Conservation (phyloP, 2,113 vertebrate species). For the Columba janthina region DNA sequence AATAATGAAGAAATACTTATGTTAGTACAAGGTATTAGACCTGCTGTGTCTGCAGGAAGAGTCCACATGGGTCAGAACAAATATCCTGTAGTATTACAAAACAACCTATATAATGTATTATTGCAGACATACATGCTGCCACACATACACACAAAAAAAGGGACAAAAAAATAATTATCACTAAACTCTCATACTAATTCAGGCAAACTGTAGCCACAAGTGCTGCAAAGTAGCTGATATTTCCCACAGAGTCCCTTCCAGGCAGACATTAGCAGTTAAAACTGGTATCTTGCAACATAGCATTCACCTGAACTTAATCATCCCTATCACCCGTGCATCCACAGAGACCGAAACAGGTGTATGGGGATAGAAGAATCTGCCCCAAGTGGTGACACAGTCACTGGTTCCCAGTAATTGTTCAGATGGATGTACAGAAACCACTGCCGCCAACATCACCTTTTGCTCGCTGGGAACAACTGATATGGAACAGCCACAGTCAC, state of each 20-base stretch:
- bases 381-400: background rate
- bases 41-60: conserved; percentile 53
- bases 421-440: background rate
- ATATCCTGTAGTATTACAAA: background rate
- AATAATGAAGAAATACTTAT: conserved; percentile 73
- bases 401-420: background rate
- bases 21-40: conserved; percentile 72
- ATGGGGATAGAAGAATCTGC: background rate
- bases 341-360: background rate
- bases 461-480: background rate
- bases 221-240: background rate
- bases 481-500: background rate
- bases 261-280: background rate
- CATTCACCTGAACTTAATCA: background rate
- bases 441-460: background rate
- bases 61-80: background rate
- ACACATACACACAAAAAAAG: background rate
- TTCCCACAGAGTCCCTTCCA: background rate
- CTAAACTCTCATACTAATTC: background rate
- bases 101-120: background rate
- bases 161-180: background rate
- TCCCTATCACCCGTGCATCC: background rate
- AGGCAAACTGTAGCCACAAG: background rate
- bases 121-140: background rate
- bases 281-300: background rate